Evolutionary conservation across 2,797 vertebrate species (phyloP).

Genomic region (Eremophila alpestris): DNA sequence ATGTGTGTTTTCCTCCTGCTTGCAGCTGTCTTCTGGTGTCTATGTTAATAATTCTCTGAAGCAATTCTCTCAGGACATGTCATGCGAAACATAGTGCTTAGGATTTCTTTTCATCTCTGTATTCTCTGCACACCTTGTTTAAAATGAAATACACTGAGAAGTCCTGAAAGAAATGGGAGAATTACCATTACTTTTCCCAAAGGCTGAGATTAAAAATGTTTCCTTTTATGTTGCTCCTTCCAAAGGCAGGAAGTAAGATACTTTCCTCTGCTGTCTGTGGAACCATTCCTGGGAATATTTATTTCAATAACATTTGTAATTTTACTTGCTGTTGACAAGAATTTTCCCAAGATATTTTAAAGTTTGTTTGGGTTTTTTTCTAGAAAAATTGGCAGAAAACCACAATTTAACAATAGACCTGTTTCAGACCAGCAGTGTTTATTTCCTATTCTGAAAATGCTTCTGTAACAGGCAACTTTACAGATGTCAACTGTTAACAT

Average conservation of each 20-base stretch:
- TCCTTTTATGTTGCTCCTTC: not conserved
- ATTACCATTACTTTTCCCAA: not conserved
- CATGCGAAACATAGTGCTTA: not conserved
- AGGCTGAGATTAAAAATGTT: not conserved
- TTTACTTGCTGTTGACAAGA: not conserved
- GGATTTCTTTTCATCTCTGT: not conserved
- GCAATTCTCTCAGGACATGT: not conserved
- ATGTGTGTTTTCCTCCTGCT: not conserved
- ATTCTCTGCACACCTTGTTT: not conserved
- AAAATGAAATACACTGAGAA: not conserved
- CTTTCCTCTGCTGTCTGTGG: not conserved
- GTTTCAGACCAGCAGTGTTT: not conserved
- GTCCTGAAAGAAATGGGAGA: not conserved
- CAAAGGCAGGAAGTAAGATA: not conserved
- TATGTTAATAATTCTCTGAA: not conserved
- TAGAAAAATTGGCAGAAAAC: not conserved
- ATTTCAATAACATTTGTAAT: not conserved
- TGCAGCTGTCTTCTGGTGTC: not conserved
- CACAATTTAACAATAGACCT: not conserved
- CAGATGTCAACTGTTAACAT: not conserved
- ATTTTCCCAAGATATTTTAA: not conserved
- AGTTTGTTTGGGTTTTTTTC: not conserved
- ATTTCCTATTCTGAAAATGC: not conserved
- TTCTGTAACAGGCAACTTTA: not conserved
- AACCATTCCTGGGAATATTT: not conserved